A percentile compares a stretch with the other conserved stretches of the same genome.
phyloP scores from a whole-genome alignment of 2,888 invertebrate genomes.

The Biston stratarius region DNA sequence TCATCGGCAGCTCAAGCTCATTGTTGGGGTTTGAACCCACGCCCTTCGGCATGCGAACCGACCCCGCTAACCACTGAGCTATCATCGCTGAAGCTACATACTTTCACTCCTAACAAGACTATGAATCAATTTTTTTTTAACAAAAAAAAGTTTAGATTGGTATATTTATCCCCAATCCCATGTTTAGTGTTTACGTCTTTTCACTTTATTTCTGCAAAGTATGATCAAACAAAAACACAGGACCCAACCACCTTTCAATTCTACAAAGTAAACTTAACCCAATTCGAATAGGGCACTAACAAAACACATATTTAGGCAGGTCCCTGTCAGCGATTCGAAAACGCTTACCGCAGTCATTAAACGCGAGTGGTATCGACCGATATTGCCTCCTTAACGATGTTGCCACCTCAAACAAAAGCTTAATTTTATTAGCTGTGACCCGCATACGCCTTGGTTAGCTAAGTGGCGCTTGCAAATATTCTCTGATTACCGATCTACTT shows the following conservation, averaged over 20 bases:
- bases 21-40: too few species aligned
- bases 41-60: too few species aligned
- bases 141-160: too few species aligned
- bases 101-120: too few species aligned
- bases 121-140: too few species aligned
- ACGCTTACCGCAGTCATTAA: constrained; percentile 48
- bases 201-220: neutral
- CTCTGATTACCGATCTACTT: constrained; percentile 12
- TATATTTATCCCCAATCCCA: too few species aligned
- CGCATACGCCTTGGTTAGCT: constrained; percentile 55
- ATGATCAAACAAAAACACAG: neutral
- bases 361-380: constrained; percentile 53
- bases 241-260: constrained; percentile 17
- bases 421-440: constrained; percentile 70
- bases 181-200: neutral
- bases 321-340: constrained; percentile 34
- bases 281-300: constrained; percentile 17
- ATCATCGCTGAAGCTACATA: too few species aligned
- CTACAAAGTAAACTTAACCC: constrained; percentile 32
- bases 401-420: constrained; percentile 66
- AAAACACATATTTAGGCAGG: constrained; percentile 29
- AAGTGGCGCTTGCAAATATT: constrained; percentile 49
- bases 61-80: too few species aligned
- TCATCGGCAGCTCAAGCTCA: too few species aligned
- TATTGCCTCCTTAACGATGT: constrained; percentile 69